Evolutionary conservation across 2,797 vertebrate genomes (phyloP), one percentile per base, ranked within the genome.

Genomic region (Characodon lateralis): DNA sequence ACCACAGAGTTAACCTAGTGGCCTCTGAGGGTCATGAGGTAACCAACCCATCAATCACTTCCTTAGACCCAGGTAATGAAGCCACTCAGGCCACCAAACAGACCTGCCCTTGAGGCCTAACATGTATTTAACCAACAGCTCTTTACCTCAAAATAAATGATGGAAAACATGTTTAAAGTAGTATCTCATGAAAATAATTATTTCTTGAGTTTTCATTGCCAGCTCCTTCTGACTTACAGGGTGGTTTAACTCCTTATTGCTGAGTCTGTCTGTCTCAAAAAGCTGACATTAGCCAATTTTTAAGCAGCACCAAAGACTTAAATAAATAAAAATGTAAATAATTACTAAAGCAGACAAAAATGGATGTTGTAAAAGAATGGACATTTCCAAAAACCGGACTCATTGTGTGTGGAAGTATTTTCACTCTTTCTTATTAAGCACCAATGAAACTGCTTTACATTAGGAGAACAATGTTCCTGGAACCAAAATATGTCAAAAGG

Each of bases 61-160:
- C 46, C 73, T 51, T 35, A 39, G 22, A 74, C 46, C 24, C 43
- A 22, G 20, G 39, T 16, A 46, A 53, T 56, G 51, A 46, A 55
- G 74, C 63, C 31, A 43, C 24, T 76, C 35, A 13, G 39, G n/a
- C 66, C 53, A 58, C n/a, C 66, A 24, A 59, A 70, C 66, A 75
- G 51, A 75, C 46, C 48, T 59, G 48, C 16, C 12, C 22, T 50
- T 24, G 12, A 51, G 46, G 12, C 55, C 28, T 13, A 58, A 58
- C 28, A 48, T 69, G 56, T 69, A n/a, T 28, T 31, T n/a, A 26
- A 20, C 51, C 53, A 41, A 6, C 48, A 50, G 61, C 10, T 46
- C 4, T 56, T 46, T 68, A 48, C 51, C 18, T 46, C 51, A 76
- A 28, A 46, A 55, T 46, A 76, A 43, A 18, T 70, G 28, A 53